These are phyloP conservation scores for Epinotia demarniana DNA, from an alignment of 2,888 invertebrate species.

Conservation along the genomic window DNA sequence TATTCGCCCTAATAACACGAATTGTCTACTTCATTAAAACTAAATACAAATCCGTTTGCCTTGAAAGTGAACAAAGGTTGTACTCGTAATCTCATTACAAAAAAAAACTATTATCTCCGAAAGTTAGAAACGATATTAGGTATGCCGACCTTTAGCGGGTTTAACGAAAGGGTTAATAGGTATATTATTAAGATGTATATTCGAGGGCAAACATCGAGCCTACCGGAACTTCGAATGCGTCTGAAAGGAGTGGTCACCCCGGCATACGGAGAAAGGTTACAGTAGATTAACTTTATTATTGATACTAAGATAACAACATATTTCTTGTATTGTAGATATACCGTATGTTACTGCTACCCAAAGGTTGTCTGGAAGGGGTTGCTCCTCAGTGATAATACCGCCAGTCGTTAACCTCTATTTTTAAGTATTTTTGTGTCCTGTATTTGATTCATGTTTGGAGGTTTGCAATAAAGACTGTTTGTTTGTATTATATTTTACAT, in stretches of 20 bases:
- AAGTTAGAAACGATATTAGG: constrained; percentile 10
- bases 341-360: too few species aligned
- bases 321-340: too few species aligned
- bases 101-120: constrained; percentile 24
- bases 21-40: neutral
- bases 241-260: constrained; percentile 9
- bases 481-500: too few species aligned
- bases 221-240: constrained; percentile 10
- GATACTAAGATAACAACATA: neutral
- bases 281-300: neutral
- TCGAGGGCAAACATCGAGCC: constrained; percentile 13
- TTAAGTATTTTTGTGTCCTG: too few species aligned
- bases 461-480: too few species aligned
- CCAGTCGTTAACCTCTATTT: too few species aligned
- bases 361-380: too few species aligned
- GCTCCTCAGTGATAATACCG: too few species aligned
- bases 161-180: constrained; percentile 25
- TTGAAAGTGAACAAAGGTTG: neutral
- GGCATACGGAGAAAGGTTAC: neutral
- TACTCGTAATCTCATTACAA: constrained; percentile 13
- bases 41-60: neutral
- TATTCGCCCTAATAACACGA: too few species aligned
- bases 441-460: too few species aligned
- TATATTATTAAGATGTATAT: constrained; percentile 50
- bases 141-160: constrained; percentile 9